Conservation (phyloP, 64 coral and sea anemone genomes). For the Stichodactyla helianthus region DNA sequence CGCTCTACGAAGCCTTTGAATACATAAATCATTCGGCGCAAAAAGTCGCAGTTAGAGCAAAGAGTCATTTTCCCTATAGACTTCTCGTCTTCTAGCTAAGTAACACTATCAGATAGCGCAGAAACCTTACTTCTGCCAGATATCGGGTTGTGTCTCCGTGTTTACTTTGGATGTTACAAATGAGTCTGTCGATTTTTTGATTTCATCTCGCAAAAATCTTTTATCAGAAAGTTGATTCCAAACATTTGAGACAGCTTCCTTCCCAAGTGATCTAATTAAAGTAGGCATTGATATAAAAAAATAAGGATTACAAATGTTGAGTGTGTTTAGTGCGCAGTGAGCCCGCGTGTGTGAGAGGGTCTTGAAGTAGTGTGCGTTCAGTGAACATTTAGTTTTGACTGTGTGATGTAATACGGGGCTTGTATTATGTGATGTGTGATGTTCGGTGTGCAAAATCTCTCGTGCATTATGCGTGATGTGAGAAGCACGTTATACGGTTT, state of each 20-base stretch:
- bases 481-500: too few relatives aligned
- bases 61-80: neutral
- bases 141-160: neutral
- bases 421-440: too few relatives aligned
- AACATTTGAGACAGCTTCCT: neutral
- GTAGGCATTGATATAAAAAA: too few relatives aligned
- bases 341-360: too few relatives aligned
- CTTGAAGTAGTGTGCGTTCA: too few relatives aligned
- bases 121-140: neutral
- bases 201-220: neutral
- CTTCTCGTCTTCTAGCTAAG: neutral
- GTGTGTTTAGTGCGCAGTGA: too few relatives aligned
- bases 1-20: neutral
- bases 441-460: too few relatives aligned
- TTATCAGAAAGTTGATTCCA: neutral
- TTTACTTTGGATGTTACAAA: neutral
- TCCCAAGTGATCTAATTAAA: too few relatives aligned
- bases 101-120: neutral
- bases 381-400: too few relatives aligned
- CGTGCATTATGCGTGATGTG: too few relatives aligned
- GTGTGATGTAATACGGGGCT: too few relatives aligned
- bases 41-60: neutral
- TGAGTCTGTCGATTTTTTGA: neutral
- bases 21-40: neutral
- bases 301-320: too few relatives aligned